Evolutionary conservation across 2,888 invertebrate genomes (phyloP), one percentile per base, ranked within the genome.

Genomic region (Dromius quadrimaculatus): DNA sequence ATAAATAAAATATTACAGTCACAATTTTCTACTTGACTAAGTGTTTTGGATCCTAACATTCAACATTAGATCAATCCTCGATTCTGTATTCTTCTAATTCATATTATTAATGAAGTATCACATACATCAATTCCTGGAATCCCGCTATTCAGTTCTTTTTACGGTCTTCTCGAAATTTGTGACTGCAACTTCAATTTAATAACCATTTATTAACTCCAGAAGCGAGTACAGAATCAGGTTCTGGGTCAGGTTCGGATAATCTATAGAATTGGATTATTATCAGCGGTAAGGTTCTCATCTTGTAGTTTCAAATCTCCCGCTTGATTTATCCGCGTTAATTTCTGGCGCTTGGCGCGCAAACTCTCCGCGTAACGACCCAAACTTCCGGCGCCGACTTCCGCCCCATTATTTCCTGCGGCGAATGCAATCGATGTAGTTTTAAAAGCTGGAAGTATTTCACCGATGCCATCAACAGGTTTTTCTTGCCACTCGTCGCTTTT

Each of bases 261-360:
- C 80, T 78, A 38, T 34, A 80, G 80, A 77, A 76, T 79, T 78
- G 80, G 81, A 81, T 80, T 81, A 81, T 80, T 80, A 19, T 28
- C 15, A 23, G 15, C 15, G 19, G 3, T 32, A 54, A 54, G 50
- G 15, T 15, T n/a, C 15, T 13, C 15, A 54, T n/a, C 13, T 38
- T 23, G 23, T 11, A 23, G 34, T 78, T 77, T 75, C 75, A 76
- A 78, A 78, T 78, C 77, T 78, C 77, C 75, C 74, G 76, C 74
- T 74, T 79, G 78, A 80, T 80, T 80, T 79, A 79, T 79, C 77
- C 77, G 75, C 74, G 76, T 77, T 79, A 78, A 79, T 79, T 78
- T 78, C 77, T 74, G 62, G 62, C 43, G 43, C 61, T 43, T 32
- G 32, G 34, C 54, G 70, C 59, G 50, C 63, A 64, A 50, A 59